A percentile compares a stretch with the other conserved stretches of the same genome.
These are phyloP conservation scores for Rhea americana DNA, from an alignment of 2,113 vertebrate genomes.

Conservation along the genomic window DNA sequence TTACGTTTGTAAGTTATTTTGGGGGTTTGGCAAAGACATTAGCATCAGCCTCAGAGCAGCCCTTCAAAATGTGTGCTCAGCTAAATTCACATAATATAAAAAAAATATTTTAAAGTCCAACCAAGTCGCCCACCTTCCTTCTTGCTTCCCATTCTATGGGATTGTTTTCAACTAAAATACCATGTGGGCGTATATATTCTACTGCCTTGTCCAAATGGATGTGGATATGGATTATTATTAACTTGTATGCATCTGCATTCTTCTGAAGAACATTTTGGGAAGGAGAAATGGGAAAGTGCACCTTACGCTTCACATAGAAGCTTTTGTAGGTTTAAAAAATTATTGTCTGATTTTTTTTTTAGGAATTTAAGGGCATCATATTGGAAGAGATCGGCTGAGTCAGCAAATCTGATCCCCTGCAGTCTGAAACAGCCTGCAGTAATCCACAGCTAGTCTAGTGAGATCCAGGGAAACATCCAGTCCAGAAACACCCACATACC, in stretches of 20 bases:
- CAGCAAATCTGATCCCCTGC: neutral
- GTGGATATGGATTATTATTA: constrained; percentile 24
- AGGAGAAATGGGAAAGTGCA: neutral
- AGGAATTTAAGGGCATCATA: neutral
- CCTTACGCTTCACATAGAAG: neutral
- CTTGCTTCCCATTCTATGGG: constrained; percentile 56
- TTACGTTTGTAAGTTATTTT: constrained; percentile 54
- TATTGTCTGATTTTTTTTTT: neutral
- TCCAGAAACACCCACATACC: neutral
- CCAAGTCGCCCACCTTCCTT: constrained; percentile 74
- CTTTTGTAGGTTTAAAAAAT: neutral
- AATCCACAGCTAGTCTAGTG: neutral
- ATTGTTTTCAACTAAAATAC: constrained; percentile 74
- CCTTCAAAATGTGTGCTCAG: constrained; percentile 68
- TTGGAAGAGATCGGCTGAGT: neutral
- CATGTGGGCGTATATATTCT: constrained; percentile 60
- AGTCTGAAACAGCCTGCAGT: neutral
- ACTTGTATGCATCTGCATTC: constrained; percentile 55
- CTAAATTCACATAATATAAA: constrained; percentile 50
- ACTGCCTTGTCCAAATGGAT: constrained; percentile 41
- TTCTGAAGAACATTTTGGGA: constrained; percentile 8
- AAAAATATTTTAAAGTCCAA: constrained; percentile 58
- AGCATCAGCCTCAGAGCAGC: constrained; percentile 42
- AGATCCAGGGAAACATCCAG: neutral
- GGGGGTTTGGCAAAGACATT: constrained; percentile 59